Base-by-base conservation (phyloP, 2,888 invertebrate genomes). In the Caradrina clavipalpis region DNA sequence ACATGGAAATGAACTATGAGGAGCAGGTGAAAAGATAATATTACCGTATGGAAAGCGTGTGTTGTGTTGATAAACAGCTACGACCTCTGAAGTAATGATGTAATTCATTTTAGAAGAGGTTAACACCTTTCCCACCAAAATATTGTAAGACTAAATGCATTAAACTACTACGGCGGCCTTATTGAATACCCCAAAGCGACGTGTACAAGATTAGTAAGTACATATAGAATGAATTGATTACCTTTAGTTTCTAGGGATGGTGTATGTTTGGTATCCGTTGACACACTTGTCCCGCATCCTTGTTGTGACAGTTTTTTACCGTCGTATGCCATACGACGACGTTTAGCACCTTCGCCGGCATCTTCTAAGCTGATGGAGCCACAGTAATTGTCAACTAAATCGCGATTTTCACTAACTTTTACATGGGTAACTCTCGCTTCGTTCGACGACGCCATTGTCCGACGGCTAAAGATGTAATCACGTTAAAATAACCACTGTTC, bases 401-500 rank as follows among this genome's bases (percentile, higher is more conserved):
- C 92, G 86, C 87, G 90, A 91, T 92, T 95, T 91, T 94, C 95
- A 90, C 89, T 87, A 87, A 93, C 93, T 95, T 95, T 95, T 93
- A 93, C 92, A 89, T 92, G 90, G 88, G 94, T 91, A 91, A 93
- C 91, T 88, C 90, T 87, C 87, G 92, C 88, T 86, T 92, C 91
- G 80, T 91, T 91, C 85, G 95, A 95, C 93, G 96, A 96, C 96
- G 96, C 96, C 96, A 96, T 96, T 95, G 95, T 95, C 90, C 89
- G 87, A 89, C 85, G 82, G 87, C 84, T 89, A 90, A 92, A 87
- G 85, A 88, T 87, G 87, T 88, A 92, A 90, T 87, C 88, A 87
- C 89, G 86, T 87, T 82, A 83, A 89, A 90, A 84, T 91, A 89
- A 87, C 79, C 87, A 87, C 87, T 86, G 76, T 83, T 90, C 85